Base-by-base conservation (phyloP, 2,113 vertebrate species). In the Catharus bicknelli region DNA sequence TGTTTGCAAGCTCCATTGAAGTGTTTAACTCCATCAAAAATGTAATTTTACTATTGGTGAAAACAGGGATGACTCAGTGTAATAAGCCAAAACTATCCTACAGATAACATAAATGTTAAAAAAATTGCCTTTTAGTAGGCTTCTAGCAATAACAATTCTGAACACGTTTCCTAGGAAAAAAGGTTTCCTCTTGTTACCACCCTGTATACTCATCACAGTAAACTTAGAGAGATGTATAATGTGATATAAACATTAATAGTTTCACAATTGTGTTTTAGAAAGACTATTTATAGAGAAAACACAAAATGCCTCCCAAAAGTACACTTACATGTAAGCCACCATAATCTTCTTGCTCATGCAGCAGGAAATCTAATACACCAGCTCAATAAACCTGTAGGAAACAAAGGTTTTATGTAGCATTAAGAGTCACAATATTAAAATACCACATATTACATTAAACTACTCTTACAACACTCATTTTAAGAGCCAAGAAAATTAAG, bases 271-370 rank as follows among this genome's bases (percentile, higher is more conserved):
- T 97, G 97, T 97, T 98, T 97, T 98, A 98, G 97, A 97, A 97
- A 97, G 96, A 97, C 97, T 98, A 97, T 98, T 98, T 98, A 98
- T 98, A 97, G 97, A 97, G 96, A 98, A 98, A 98, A 98, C 97
- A 98, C 97, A 97, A 98, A 98, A 97, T 98, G 97, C 93, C 94
- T 99, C 99, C 98, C 99, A 96, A 98, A 98, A 98, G 99, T 92
- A 96, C 97, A 98, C 98, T 99, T 99, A 98, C 96, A 98, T 83
- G 98, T 99, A 99, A 99, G 99, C 98, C 98, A 98, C 98, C 98
- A 99, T 99, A 99, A 99, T 99, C 98, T 99, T 99, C 99, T 97
- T 99, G 99, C 98, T 99, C 98, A 98, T 98, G 98, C 98, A 98
- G 99, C 98, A 98, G 98, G 98, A 99, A 99, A 98, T 98, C 98